Conservation (phyloP, 2,797 vertebrate genomes). For the Ptychadena robeensis region DNA sequence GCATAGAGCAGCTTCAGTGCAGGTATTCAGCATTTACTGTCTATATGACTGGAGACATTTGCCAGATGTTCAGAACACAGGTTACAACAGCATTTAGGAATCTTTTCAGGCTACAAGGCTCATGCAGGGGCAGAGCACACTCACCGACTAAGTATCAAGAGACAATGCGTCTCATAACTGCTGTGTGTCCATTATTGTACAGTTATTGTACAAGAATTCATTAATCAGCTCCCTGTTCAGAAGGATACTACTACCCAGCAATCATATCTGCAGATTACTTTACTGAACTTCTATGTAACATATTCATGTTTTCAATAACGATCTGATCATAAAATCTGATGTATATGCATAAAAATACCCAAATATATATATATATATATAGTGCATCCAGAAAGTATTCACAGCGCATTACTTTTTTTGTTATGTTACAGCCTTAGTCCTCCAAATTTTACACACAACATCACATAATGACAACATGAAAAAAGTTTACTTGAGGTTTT, state of each 20-base stretch:
- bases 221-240: slow-evolving; percentile 12
- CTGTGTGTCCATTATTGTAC: slow-evolving; percentile 15
- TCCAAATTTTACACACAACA: too few species aligned
- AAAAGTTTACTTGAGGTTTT: too few species aligned
- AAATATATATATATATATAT: too few species aligned
- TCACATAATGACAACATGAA: too few species aligned
- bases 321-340: too few species aligned
- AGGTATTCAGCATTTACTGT: slow-evolving; percentile 65
- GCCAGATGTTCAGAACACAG: slow-evolving; percentile 73
- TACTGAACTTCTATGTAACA: too few species aligned
- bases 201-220: not conserved
- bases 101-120: slow-evolving; percentile 30
- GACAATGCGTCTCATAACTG: slow-evolving; percentile 35
- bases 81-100: slow-evolving; percentile 64
- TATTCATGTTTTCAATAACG: too few species aligned
- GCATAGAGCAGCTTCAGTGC: slow-evolving; percentile 58
- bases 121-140: slow-evolving; percentile 20
- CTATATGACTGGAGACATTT: slow-evolving; percentile 57
- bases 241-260: slow-evolving; percentile 9
- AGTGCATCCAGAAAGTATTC: too few species aligned
- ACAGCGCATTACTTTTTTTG: too few species aligned
- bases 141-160: slow-evolving; percentile 39
- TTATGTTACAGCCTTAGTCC: too few species aligned
- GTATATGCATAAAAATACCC: too few species aligned
- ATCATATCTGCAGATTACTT: not conserved